phyloP scores from a whole-genome alignment of 2,888 invertebrate species.

The Pristionchus arcanus region DNA sequence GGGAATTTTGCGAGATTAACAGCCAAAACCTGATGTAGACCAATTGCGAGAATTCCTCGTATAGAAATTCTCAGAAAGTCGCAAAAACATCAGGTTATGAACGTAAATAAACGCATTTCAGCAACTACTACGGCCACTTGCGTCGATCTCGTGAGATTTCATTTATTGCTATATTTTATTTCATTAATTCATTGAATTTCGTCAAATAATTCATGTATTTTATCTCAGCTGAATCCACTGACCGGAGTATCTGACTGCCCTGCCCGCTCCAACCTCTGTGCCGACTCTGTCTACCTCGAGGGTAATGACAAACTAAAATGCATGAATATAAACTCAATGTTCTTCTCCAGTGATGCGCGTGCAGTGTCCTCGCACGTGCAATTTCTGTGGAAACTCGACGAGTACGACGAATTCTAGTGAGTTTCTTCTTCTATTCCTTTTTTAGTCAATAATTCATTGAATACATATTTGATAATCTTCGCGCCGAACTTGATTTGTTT shows the following conservation, averaged over 20 bases:
- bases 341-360: background rate
- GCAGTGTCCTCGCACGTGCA: slow-evolving; percentile 21
- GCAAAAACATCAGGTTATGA: too few relatives aligned
- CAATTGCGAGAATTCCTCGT: too few relatives aligned
- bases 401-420: background rate
- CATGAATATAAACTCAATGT: background rate
- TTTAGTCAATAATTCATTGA: too few relatives aligned
- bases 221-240: background rate
- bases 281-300: background rate
- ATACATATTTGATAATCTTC: too few relatives aligned
- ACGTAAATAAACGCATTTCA: background rate
- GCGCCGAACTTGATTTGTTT: too few relatives aligned
- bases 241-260: slow-evolving; percentile 1
- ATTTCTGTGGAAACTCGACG: background rate
- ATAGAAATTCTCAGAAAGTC: too few relatives aligned
- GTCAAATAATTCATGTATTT: background rate
- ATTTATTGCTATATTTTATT: background rate
- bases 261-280: background rate
- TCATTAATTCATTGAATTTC: background rate
- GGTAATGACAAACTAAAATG: background rate
- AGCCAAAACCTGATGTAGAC: too few relatives aligned
- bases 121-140: background rate
- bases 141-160: slow-evolving; percentile 32
- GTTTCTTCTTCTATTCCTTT: background rate
- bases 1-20: too few relatives aligned